Evolutionary conservation across 2,113 vertebrate genomes (phyloP).

Genomic region (Ancistrus triradiatus): DNA sequence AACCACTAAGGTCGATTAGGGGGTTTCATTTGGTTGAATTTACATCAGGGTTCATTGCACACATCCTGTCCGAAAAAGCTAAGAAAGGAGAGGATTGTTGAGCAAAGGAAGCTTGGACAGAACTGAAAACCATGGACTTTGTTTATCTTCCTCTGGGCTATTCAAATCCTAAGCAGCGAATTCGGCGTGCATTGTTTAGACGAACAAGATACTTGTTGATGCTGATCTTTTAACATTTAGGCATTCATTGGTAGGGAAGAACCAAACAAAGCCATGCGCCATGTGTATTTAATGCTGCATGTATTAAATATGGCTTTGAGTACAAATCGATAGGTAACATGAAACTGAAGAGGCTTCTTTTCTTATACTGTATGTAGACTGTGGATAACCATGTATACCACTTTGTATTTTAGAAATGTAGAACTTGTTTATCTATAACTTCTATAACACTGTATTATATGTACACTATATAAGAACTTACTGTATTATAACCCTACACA

Average conservation of each 20-base stretch:
- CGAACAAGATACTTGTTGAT: conserved; percentile 8
- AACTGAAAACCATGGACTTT: conserved; percentile 56
- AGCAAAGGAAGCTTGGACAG: conserved; percentile 61
- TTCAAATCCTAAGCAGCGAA: conserved; percentile 59
- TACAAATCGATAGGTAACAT: too few relatives aligned
- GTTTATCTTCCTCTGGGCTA: conserved; percentile 56
- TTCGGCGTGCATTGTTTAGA: conserved; percentile 42
- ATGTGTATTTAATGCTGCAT: too few relatives aligned
- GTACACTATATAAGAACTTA: too few relatives aligned
- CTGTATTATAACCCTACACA: too few relatives aligned
- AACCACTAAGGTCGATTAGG: conserved; percentile 59
- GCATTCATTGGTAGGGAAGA: not conserved
- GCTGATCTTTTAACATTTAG: not conserved
- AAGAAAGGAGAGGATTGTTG: conserved; percentile 59
- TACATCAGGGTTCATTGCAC: conserved; percentile 64
- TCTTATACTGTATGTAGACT: too few relatives aligned
- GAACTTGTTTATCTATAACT: too few relatives aligned
- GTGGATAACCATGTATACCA: too few relatives aligned
- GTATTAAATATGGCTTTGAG: too few relatives aligned
- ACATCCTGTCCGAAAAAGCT: conserved; percentile 60
- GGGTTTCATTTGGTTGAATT: conserved; percentile 68
- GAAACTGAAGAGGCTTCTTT: too few relatives aligned
- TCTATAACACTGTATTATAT: too few relatives aligned
- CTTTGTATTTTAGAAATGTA: too few relatives aligned
- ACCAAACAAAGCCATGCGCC: too few relatives aligned